These are phyloP conservation scores for Dromiciops gliroides DNA, from an alignment of 2,113 vertebrate genomes.

Conservation along the genomic window DNA sequence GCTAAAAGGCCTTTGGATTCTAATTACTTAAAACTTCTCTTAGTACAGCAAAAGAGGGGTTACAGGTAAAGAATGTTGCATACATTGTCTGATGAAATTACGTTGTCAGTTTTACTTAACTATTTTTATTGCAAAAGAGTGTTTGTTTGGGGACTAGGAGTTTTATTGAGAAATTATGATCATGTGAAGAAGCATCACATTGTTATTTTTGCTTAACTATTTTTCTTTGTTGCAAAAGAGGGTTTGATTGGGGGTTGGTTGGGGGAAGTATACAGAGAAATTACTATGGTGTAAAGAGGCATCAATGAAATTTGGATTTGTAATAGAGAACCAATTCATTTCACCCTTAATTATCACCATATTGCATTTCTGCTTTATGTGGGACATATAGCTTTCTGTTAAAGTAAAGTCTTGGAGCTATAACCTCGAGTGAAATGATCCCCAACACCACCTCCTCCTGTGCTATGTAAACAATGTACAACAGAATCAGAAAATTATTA, in stretches of 20 bases:
- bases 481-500: neutral
- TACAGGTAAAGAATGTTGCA: neutral
- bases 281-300: neutral
- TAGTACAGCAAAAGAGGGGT: neutral
- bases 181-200: too few species aligned
- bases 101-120: neutral
- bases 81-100: neutral
- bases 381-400: conserved; percentile 10
- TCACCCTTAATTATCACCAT: conserved; percentile 17
- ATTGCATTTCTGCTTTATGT: neutral
- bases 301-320: neutral
- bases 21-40: neutral
- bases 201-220: neutral
- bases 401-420: neutral
- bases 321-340: neutral
- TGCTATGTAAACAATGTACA: neutral
- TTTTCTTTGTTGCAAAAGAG: neutral
- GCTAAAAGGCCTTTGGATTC: neutral
- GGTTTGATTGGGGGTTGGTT: neutral
- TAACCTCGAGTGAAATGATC: neutral
- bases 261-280: neutral
- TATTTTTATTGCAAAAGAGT: neutral
- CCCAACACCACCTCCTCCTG: neutral
- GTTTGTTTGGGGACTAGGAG: neutral
- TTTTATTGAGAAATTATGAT: too few species aligned